Conservation (phyloP, 2,797 vertebrate species). For the Bradypodion ventrale region DNA sequence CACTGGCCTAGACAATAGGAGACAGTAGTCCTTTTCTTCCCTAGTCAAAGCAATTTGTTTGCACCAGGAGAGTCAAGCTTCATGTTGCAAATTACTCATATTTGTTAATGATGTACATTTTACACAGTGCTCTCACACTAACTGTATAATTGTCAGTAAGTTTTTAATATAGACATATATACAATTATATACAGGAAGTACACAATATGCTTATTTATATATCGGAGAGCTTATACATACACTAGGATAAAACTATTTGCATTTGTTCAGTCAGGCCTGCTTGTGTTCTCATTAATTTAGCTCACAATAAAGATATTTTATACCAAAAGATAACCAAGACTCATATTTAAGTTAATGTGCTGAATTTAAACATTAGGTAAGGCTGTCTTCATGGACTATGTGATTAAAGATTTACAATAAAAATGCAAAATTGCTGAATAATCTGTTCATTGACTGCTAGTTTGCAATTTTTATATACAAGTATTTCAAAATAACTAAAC, state of each 20-base stretch:
- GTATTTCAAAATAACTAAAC: neutral
- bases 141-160: slow-evolving; percentile 1
- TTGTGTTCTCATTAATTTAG: neutral
- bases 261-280: neutral
- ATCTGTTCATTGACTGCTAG: slow-evolving; percentile 3
- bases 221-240: neutral
- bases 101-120: neutral
- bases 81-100: neutral
- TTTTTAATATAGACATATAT: neutral
- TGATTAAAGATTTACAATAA: slow-evolving; percentile 5
- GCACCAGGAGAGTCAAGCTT: neutral
- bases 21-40: neutral
- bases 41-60: neutral
- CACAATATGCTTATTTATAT: neutral
- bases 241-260: neutral
- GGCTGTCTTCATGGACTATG: accelerated
- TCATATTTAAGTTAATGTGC: neutral
- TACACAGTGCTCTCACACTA: neutral
- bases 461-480: slow-evolving; percentile 10
- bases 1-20: neutral
- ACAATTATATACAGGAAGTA: slow-evolving; percentile 15
- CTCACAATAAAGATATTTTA: slow-evolving; percentile 1
- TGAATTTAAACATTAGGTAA: neutral
- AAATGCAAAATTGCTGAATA: neutral
- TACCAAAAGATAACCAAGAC: neutral